phyloP scores from a whole-genome alignment of 2,113 vertebrate genomes.

The Chloropsis cyanopogon region DNA sequence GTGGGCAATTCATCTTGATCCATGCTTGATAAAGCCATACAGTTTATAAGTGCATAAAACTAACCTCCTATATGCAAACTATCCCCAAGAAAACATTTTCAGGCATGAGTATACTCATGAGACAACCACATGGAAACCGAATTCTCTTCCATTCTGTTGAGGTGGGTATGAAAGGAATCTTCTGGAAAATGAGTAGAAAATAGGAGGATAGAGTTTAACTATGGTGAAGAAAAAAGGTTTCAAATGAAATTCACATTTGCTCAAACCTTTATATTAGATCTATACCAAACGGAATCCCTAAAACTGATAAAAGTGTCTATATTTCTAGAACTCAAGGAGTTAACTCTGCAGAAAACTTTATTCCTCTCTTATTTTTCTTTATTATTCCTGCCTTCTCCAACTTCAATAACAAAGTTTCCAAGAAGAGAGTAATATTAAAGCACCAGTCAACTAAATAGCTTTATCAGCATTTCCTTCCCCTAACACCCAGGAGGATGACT shows the following conservation, averaged over 20 bases:
- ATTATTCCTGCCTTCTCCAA: not conserved
- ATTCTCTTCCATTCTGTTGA: not conserved
- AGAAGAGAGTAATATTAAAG: not conserved
- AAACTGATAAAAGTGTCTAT: not conserved
- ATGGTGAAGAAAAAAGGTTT: not conserved
- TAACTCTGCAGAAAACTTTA: not conserved
- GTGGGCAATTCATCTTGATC: not conserved
- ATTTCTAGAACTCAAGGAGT: not conserved
- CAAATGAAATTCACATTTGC: not conserved
- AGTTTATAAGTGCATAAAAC: not conserved
- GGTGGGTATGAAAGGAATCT: not conserved
- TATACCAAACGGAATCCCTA: not conserved
- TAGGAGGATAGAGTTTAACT: not conserved
- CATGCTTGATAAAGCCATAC: not conserved
- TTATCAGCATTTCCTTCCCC: not conserved
- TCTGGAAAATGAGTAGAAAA: not conserved
- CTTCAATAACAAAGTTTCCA: not conserved
- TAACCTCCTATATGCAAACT: not conserved
- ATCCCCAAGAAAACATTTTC: not conserved
- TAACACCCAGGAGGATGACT: slow-evolving; percentile 6
- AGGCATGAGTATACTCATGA: not conserved
- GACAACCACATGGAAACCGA: not conserved
- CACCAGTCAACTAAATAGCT: not conserved
- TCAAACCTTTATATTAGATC: not conserved
- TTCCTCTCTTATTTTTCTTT: not conserved